Base-by-base conservation (phyloP, 2,113 vertebrate species). In the Lipophrys pholis region DNA sequence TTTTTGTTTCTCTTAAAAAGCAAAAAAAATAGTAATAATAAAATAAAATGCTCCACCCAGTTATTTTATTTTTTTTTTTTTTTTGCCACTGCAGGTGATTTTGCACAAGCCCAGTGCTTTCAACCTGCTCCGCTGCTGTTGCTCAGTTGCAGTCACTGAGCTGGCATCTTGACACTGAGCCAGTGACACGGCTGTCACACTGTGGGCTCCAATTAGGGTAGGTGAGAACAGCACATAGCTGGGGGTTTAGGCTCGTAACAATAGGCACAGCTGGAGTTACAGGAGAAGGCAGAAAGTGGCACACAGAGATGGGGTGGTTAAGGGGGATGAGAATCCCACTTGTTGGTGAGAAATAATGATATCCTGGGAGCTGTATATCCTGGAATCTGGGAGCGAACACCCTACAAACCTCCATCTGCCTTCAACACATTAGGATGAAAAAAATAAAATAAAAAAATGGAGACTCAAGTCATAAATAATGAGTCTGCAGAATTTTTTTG, bases 131-230 rank as follows among this genome's bases (percentile, higher is more conserved):
- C 57, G n/a, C 42, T 14, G 10, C 78, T 73, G 62, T 63, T 79
- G 77, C 83, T 79, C 82, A 68, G 80, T 74, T 78, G 63, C 88
- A 82, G 9, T 81, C 73, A 43, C 73, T 79, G 76, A 64, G 76
- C 71, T 88, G 87, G 85, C 84, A 86, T 87, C 82, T 83, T 87
- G 91, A 88, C 89, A 91, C 80, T 42, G 76, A 90, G 83, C 81
- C 73, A 55, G 70, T 88, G 89, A 88, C 89, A 88, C 0, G 66
- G 65, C 85, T 89, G 89, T 92, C 89, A 91, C 83, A 82, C 59
- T 64, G 46, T 73, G 67, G 76, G 87, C 68, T 84, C 91, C 87
- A 91, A 92, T 91, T 92, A 91, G 89, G 60, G 69, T 15, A 50
- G 85, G 76, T 85, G 86, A 89, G 86, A 86, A 73, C 73, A 82